These are phyloP conservation scores for Allobates femoralis DNA, from an alignment of 2,797 vertebrate genomes.

Conservation along the genomic window DNA sequence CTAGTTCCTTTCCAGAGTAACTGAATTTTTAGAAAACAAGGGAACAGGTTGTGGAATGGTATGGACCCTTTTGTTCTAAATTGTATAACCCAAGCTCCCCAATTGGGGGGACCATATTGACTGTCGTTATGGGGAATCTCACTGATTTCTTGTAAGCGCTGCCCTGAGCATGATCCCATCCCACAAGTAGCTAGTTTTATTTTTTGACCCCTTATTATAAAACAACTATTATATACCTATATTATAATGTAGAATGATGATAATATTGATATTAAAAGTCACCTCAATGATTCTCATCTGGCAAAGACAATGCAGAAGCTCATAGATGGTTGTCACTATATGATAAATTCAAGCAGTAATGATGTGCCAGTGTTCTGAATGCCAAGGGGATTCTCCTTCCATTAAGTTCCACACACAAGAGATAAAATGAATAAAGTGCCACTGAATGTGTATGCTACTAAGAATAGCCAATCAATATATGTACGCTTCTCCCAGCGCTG, in stretches of 20 bases:
- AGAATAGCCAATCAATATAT: slow-evolving; percentile 37
- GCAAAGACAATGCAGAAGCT: not conserved
- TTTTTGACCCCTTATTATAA: not conserved
- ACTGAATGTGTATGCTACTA: not conserved
- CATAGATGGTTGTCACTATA: slow-evolving; percentile 2
- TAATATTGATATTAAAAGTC: slow-evolving; percentile 20
- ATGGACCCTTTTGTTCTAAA: not conserved
- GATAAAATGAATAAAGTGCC: slow-evolving; percentile 19
- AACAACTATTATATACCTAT: not conserved
- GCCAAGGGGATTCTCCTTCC: slow-evolving; percentile 35
- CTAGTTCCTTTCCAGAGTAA: not conserved
- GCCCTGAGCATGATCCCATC: not conserved
- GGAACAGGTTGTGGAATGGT: not conserved
- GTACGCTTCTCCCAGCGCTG: not conserved
- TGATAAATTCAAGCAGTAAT: slow-evolving; percentile 21
- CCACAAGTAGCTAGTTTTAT: not conserved
- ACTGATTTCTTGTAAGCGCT: not conserved
- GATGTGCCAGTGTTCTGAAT: not conserved
- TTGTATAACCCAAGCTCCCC: not conserved
- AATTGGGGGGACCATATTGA: not conserved
- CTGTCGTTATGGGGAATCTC: not conserved
- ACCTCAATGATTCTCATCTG: not conserved
- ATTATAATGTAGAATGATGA: not conserved
- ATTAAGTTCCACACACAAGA: not conserved
- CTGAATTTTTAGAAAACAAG: not conserved